Conservation (phyloP, 2,797 vertebrate genomes). For the Pseudochirops corinnae region DNA sequence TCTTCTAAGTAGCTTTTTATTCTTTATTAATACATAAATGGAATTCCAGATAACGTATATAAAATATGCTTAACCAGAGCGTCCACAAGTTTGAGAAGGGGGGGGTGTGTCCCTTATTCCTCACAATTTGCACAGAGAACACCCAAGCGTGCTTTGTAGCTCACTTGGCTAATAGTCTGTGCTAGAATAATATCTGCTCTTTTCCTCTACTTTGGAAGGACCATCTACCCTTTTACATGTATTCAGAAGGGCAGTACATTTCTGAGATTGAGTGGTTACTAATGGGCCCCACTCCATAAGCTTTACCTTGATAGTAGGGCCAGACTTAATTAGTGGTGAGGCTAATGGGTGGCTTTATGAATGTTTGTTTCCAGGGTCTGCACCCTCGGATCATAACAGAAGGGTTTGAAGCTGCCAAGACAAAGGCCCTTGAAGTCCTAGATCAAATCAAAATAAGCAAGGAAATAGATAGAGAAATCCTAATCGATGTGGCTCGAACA, state of each 20-base stretch:
- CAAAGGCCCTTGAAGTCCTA: conserved; percentile 92
- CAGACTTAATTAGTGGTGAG: not conserved
- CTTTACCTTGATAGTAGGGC: not conserved
- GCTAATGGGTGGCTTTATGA: conserved; percentile 1
- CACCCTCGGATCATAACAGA: conserved; percentile 97
- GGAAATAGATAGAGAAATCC: conserved; percentile 94
- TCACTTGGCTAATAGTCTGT: conserved; percentile 89
- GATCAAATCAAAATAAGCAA: conserved; percentile 92
- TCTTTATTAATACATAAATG: conserved; percentile 27
- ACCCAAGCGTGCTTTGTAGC: conserved; percentile 89
- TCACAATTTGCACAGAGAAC: conserved; percentile 86
- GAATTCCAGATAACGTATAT: conserved; percentile 21
- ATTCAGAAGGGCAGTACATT: conserved; percentile 93
- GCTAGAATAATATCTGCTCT: conserved; percentile 90
- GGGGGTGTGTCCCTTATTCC: not conserved
- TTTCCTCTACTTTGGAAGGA: conserved; percentile 93
- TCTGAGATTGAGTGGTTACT: not conserved
- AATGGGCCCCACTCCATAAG: not conserved
- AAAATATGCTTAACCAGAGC: not conserved
- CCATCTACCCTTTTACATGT: conserved; percentile 87
- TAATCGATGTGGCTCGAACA: conserved; percentile 94
- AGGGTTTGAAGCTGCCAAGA: conserved; percentile 97
- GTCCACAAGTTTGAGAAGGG: not conserved
- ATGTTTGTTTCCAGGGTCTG: conserved; percentile 89
- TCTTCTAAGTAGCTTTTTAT: not conserved